Evolutionary conservation across 2,113 vertebrate genomes (phyloP).

Genomic region (Cromileptes altivelis): DNA sequence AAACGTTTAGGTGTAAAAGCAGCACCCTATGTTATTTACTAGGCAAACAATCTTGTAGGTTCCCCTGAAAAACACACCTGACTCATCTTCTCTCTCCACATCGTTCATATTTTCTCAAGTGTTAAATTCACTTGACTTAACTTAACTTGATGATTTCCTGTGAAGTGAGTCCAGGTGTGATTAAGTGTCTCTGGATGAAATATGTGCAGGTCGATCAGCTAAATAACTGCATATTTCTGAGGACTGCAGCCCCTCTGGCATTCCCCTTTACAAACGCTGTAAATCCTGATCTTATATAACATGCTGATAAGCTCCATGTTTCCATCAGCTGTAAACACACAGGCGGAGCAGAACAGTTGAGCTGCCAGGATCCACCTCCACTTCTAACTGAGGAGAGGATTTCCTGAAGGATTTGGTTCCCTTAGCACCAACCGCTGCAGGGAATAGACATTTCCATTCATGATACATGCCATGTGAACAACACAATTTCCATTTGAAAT

Average conservation of each 20-base stretch:
- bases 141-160: not conserved
- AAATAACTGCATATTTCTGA: not conserved
- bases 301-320: conserved; percentile 2
- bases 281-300: conserved; percentile 18
- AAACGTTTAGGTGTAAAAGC: too few relatives aligned
- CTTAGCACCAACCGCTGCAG: not conserved
- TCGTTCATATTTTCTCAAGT: not conserved
- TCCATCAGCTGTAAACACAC: conserved; percentile 1
- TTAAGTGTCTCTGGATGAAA: not conserved
- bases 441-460: not conserved
- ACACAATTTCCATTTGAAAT: not conserved
- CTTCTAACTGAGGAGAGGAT: conserved; percentile 2
- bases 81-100: too few relatives aligned
- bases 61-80: not conserved
- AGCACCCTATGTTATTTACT: too few relatives aligned
- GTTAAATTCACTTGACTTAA: not conserved
- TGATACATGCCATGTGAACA: not conserved
- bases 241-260: not conserved
- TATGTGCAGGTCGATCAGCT: not conserved
- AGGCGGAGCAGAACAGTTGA: not conserved
- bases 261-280: not conserved
- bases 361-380: conserved; percentile 9
- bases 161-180: not conserved
- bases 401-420: conserved; percentile 7
- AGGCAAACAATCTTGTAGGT: not conserved